Conservation (phyloP, 2,797 vertebrate species). For the Prunella strophiata region DNA sequence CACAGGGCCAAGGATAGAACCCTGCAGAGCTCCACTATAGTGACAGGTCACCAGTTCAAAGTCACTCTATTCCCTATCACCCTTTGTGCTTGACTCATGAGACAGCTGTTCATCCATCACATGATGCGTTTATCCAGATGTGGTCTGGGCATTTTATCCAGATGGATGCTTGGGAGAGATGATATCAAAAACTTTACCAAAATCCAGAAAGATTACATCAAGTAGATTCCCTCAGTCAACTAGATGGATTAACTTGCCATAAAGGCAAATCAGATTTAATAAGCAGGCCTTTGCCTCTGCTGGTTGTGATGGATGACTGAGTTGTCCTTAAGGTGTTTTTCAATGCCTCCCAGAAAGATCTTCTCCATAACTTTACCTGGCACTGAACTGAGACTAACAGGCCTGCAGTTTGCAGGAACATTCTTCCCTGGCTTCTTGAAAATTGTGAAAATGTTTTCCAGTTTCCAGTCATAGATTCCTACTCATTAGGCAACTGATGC, state of each 20-base stretch:
- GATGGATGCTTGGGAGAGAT: not conserved
- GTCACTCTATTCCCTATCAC: no score
- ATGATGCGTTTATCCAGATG: not conserved
- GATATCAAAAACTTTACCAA: not conserved
- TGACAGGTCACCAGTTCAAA: not conserved
- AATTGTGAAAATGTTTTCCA: not conserved
- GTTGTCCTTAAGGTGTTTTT: not conserved
- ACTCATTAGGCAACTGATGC: not conserved
- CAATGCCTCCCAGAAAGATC: not conserved
- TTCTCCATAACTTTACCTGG: not conserved
- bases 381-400: not conserved
- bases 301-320: not conserved
- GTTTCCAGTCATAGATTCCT: not conserved
- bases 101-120: fast-evolving
- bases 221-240: not conserved
- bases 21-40: not conserved
- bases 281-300: not conserved
- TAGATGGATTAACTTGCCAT: no score
- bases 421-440: not conserved
- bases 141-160: not conserved
- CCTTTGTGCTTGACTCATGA: fast-evolving
- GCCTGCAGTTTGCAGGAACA: not conserved
- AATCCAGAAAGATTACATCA: not conserved
- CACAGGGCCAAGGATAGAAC: not conserved
- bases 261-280: not conserved